Evolutionary conservation across 2,888 invertebrate species (phyloP), one percentile per base, ranked within the genome.

Genomic region (Brachycybe producta): DNA sequence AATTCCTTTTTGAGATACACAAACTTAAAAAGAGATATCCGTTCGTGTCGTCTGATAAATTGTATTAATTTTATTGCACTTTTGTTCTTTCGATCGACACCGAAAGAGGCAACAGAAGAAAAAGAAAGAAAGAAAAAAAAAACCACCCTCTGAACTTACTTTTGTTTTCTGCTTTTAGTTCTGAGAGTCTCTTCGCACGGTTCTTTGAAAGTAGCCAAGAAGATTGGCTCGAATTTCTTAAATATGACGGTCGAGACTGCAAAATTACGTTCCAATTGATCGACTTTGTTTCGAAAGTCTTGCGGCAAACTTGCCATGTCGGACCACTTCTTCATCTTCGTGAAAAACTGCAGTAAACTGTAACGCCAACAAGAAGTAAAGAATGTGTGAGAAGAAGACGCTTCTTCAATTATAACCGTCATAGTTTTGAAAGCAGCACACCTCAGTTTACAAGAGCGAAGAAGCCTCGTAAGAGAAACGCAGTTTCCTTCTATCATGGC

Each of bases 161-260:
- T 73, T 60, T 76, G 71, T 66, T 79, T 73, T 53, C 79, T 67
- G 48, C 77, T 75, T 61, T 66, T 73, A 28, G 64, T 74, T 64
- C 71, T 75, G 61, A 72, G 73, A 52, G 68, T 68, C 49, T 77
- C 77, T 36, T 61, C 56, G 55, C 70, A 72, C 4, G 82, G 78
- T 49, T 79, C 78, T 58, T 78, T 74, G 66, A 95, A 97, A 54
- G 97, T 78, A 62, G 84, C 82, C 51, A 78, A 74, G 62, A 90
- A 95, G 48, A 94, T 84, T 5, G 84, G 84, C 60, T 84, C 79
- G 67, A 83, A 94, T 62, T 91, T 88, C 61, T 88, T 84, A 67
- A 87, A 95, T 48, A 94, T 79, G n/a, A 90, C 83, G 59, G 84
- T 84, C 1, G 94, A 87, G 1, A 97, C 92, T 43, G 84, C 82